Conservation (phyloP, 2,797 vertebrate genomes). For the Orestias chungarensis region DNA sequence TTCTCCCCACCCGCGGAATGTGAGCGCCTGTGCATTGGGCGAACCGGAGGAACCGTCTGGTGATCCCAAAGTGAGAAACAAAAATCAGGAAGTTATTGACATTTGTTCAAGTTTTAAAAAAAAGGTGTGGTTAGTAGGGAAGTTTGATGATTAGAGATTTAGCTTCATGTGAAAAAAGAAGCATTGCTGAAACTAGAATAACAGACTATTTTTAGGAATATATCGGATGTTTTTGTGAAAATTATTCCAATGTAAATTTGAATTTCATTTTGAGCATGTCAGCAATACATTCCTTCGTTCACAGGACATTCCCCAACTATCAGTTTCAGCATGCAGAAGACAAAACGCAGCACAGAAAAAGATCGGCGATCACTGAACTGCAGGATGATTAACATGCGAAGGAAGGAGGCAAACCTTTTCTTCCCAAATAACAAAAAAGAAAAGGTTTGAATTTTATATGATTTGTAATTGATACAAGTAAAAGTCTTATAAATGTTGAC, state of each 20-base stretch:
- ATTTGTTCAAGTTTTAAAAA: constrained; percentile 25
- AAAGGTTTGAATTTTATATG: too few relatives aligned
- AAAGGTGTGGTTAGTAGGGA: constrained; percentile 19
- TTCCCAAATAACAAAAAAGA: too few relatives aligned
- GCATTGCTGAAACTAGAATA: constrained; percentile 42
- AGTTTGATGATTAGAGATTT: neutral
- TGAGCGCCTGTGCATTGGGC: constrained; percentile 86
- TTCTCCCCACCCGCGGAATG: constrained; percentile 91
- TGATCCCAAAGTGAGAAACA: constrained; percentile 69
- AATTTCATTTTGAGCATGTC: constrained; percentile 23
- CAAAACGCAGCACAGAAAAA: neutral
- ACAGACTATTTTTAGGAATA: neutral
- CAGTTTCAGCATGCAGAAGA: constrained; percentile 30
- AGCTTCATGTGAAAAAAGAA: constrained; percentile 25
- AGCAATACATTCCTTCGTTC: constrained; percentile 36
- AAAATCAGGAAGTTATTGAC: constrained; percentile 62
- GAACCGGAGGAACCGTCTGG: constrained; percentile 83
- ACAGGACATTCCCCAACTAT: neutral
- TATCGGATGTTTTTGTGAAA: neutral
- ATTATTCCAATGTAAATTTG: neutral
- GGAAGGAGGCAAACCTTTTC: neutral
- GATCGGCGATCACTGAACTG: neutral
- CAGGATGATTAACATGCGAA: constrained; percentile 14
- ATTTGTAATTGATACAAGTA: neutral
- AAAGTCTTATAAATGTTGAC: neutral